Evolutionary conservation across 2,888 invertebrate genomes (phyloP).

Genomic region (Iphiclides podalirius): DNA sequence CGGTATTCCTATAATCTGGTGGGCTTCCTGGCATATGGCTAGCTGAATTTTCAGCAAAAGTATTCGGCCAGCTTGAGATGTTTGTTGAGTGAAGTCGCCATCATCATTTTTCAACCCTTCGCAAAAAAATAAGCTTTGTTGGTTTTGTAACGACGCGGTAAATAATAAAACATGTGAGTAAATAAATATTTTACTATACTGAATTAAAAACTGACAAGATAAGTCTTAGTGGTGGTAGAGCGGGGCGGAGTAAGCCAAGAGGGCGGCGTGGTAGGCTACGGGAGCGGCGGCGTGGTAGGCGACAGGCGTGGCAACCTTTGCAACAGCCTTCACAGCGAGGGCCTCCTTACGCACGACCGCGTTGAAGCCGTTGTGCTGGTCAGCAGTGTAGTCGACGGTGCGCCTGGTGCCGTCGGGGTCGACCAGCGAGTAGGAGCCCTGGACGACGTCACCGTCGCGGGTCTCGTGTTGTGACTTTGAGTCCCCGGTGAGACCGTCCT

Average conservation of each 20-base stretch:
- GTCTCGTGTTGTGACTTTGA: slow-evolving; percentile 54
- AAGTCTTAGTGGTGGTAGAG: background rate
- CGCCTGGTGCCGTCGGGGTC: slow-evolving; percentile 60
- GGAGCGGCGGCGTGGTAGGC: slow-evolving; percentile 36
- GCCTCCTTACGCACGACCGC: slow-evolving; percentile 58
- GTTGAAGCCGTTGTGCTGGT: slow-evolving; percentile 58
- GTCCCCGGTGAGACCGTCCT: slow-evolving; percentile 77
- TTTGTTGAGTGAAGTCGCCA: too few species aligned
- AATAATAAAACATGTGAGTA: too few species aligned
- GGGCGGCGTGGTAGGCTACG: slow-evolving; percentile 39
- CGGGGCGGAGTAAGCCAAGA: slow-evolving; percentile 31
- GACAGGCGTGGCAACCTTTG: slow-evolving; percentile 31
- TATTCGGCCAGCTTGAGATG: too few species aligned
- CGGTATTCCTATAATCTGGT: too few species aligned
- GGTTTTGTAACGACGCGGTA: too few species aligned
- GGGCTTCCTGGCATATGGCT: too few species aligned
- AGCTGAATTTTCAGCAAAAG: too few species aligned
- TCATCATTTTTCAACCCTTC: too few species aligned
- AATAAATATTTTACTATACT: slow-evolving; percentile 7
- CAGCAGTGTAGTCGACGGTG: slow-evolving; percentile 59
- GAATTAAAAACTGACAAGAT: slow-evolving; percentile 1
- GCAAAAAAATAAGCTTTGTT: too few species aligned
- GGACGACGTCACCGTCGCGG: slow-evolving; percentile 58
- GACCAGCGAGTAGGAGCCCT: slow-evolving; percentile 55
- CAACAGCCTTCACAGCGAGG: slow-evolving; percentile 34